Evolutionary conservation across 2,888 invertebrate species (phyloP).

Genomic region (Synergus itoensis): DNA sequence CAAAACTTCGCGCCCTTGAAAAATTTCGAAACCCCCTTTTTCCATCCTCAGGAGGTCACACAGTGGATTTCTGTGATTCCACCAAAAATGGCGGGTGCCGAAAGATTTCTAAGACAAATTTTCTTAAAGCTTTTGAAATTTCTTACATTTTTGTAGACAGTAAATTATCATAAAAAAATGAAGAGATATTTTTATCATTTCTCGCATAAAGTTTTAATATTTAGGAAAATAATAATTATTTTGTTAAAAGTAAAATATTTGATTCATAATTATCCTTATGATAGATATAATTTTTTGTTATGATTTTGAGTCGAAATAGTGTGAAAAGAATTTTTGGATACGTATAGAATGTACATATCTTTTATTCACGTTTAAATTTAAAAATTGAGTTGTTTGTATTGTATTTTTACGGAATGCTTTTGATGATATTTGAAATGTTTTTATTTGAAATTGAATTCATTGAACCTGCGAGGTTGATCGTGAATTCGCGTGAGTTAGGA

Average conservation of each 20-base stretch:
- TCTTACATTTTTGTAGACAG: background rate
- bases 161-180: background rate
- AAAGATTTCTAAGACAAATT: background rate
- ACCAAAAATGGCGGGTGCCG: slow-evolving; percentile 38
- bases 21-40: background rate
- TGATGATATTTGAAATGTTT: background rate
- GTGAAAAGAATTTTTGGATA: background rate
- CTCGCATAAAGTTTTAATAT: background rate
- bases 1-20: background rate
- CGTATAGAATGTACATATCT: background rate
- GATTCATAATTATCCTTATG: background rate
- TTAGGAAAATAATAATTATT: background rate
- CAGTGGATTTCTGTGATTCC: slow-evolving; percentile 37
- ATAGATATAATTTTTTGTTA: background rate
- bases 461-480: background rate
- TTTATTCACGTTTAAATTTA: background rate
- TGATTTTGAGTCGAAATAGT: background rate
- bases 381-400: background rate
- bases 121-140: background rate
- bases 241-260: background rate
- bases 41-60: background rate
- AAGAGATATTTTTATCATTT: too few species aligned
- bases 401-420: background rate
- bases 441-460: background rate
- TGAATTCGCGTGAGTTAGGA: slow-evolving; percentile 7